These are phyloP conservation scores for Drosophila ficusphila DNA, from an alignment of 1,140 invertebrate genomes.

Conservation along the genomic window DNA sequence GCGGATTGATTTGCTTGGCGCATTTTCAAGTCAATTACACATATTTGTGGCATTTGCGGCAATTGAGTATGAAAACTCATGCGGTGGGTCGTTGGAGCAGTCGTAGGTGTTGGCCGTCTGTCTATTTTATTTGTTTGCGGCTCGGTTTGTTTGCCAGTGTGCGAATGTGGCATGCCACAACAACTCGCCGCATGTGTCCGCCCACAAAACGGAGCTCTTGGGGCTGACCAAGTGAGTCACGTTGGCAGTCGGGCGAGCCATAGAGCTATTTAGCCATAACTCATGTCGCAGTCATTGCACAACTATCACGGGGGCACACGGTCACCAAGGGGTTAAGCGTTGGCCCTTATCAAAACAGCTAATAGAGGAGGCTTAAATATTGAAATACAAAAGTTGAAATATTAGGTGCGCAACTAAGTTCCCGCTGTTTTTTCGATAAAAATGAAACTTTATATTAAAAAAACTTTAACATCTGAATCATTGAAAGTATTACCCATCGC, in stretches of 20 bases:
- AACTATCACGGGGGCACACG: conserved; percentile 25
- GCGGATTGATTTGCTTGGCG: conserved; percentile 76
- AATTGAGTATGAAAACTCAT: conserved; percentile 75
- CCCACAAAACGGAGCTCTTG: conserved; percentile 46
- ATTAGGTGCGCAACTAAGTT: too few relatives aligned
- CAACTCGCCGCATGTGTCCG: conserved; percentile 64
- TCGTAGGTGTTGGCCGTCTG: conserved; percentile 71
- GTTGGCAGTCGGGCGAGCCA: conserved; percentile 55
- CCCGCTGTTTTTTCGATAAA: too few relatives aligned
- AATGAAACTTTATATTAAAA: too few relatives aligned
- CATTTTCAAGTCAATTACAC: conserved; percentile 81
- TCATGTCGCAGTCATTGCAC: conserved; percentile 59
- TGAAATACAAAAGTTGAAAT: too few relatives aligned
- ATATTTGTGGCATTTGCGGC: conserved; percentile 80
- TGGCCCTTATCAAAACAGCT: conserved; percentile 56
- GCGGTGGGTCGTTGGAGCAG: conserved; percentile 62
- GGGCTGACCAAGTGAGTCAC: conserved; percentile 70
- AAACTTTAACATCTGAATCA: too few relatives aligned
- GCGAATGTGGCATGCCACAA: conserved; percentile 69
- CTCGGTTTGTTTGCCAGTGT: conserved; percentile 27
- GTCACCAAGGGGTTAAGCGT: conserved; percentile 60
- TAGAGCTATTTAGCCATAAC: conserved; percentile 37
- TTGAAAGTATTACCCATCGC: too few relatives aligned
- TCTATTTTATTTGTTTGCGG: conserved; percentile 59
- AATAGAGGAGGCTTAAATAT: conserved; percentile 40